A percentile compares a stretch with the other conserved stretches of the same genome.
Evolutionary conservation across 1,140 invertebrate genomes (phyloP).

Genomic region (Glossosoma conforme): DNA sequence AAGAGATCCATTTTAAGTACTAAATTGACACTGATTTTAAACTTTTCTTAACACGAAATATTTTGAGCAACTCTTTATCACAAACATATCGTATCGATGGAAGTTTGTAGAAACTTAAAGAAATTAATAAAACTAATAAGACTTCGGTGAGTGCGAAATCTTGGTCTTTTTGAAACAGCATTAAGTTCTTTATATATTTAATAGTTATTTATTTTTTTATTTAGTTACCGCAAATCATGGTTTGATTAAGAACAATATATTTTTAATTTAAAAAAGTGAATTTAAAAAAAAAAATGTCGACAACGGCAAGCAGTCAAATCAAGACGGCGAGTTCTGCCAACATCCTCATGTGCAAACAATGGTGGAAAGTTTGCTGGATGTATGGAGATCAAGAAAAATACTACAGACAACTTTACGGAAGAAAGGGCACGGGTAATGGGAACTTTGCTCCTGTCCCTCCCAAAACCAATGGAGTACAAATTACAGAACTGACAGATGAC

Average conservation of each 20-base stretch:
- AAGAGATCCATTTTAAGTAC: too few relatives aligned
- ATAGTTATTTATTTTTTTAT: neutral
- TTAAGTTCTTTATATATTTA: too few relatives aligned
- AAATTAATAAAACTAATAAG: too few relatives aligned
- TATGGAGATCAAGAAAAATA: conserved; percentile 80
- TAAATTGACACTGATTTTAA: too few relatives aligned
- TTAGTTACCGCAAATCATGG: neutral
- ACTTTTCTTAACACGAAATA: too few relatives aligned
- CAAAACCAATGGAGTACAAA: conserved; percentile 43
- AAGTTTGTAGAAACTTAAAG: too few relatives aligned
- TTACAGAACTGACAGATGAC: conserved; percentile 47
- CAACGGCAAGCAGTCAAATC: conserved; percentile 47
- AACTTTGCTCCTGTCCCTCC: conserved; percentile 37
- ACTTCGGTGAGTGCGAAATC: too few relatives aligned
- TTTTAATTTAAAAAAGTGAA: too few relatives aligned
- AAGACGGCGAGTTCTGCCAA: conserved; percentile 57
- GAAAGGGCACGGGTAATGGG: conserved; percentile 50
- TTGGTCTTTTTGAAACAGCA: too few relatives aligned
- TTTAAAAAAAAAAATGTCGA: conserved; percentile 41
- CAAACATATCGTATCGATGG: too few relatives aligned
- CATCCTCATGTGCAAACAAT: conserved; percentile 76
- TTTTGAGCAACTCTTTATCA: too few relatives aligned
- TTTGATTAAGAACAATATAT: neutral
- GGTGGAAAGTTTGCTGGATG: conserved; percentile 84
- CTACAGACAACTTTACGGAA: conserved; percentile 72